Percentiles rank a stretch among this genome's conserved stretches.
phyloP scores from a whole-genome alignment of 2,797 vertebrate species.

The Sebastes iracundus region DNA sequence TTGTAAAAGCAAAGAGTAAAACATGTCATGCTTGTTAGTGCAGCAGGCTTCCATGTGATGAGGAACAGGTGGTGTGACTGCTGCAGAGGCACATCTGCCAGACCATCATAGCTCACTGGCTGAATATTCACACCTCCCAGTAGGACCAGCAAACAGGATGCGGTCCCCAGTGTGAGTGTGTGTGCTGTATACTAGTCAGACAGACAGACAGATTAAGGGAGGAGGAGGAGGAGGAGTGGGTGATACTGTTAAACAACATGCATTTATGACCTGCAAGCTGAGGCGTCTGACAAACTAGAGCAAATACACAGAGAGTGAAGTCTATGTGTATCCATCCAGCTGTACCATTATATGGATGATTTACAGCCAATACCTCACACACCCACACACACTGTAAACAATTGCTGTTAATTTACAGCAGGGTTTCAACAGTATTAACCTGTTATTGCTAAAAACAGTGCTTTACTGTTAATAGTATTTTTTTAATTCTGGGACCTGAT shows the following conservation, averaged over 20 bases:
- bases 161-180: constrained; percentile 31
- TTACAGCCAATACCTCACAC: too few relatives aligned
- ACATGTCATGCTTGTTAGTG: constrained; percentile 14
- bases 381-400: too few relatives aligned
- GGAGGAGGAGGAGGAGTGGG: background rate
- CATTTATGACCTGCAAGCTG: constrained; percentile 45
- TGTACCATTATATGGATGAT: too few relatives aligned
- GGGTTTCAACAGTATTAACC: too few relatives aligned
- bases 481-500: too few relatives aligned
- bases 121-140: constrained; percentile 71
- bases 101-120: constrained; percentile 47
- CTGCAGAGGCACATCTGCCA: constrained; percentile 56
- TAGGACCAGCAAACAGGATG: constrained; percentile 72
- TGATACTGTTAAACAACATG: constrained; percentile 37
- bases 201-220: constrained; percentile 30
- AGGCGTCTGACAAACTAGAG: constrained; percentile 50
- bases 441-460: too few relatives aligned
- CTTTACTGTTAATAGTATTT: too few relatives aligned
- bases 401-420: too few relatives aligned
- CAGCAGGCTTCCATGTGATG: constrained; percentile 31
- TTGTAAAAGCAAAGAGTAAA: background rate
- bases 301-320: constrained; percentile 55
- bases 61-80: constrained; percentile 64
- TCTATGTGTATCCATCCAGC: too few relatives aligned
- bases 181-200: too few relatives aligned